Evolutionary conservation across 2,888 invertebrate species (phyloP).

Genomic region (Trachelus tabidus): DNA sequence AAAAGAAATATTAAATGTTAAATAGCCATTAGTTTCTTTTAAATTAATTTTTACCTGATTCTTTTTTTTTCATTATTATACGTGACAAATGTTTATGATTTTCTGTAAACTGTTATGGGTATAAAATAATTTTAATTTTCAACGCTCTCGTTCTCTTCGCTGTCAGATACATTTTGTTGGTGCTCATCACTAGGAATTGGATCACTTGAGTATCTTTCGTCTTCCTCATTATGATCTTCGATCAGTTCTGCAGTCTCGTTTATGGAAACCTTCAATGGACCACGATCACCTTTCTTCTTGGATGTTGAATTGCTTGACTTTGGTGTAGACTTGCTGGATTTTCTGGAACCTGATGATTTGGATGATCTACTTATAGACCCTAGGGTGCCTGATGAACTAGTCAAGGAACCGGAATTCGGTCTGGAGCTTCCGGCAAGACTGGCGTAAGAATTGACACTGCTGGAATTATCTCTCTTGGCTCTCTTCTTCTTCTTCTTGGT

Average conservation of each 20-base stretch:
- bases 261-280: conserved; percentile 64
- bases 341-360: conserved; percentile 44
- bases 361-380: conserved; percentile 45
- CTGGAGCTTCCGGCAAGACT: conserved; percentile 47
- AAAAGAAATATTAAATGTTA: not conserved
- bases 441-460: conserved; percentile 50
- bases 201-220: conserved; percentile 31
- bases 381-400: conserved; percentile 50
- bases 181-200: conserved; percentile 14
- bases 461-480: conserved; percentile 38
- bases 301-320: conserved; percentile 48
- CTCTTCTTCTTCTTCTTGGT: conserved; percentile 34
- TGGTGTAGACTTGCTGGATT: conserved; percentile 38
- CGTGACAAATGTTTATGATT: not conserved
- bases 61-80: not conserved
- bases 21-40: not conserved
- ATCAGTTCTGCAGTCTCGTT: conserved; percentile 66
- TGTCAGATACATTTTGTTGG: conserved; percentile 9
- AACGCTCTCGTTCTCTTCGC: conserved; percentile 16
- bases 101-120: not conserved
- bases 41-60: not conserved
- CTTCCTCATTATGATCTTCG: conserved; percentile 51
- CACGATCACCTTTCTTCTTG: conserved; percentile 57
- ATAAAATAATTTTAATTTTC: not conserved
- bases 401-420: conserved; percentile 52